Base-by-base conservation (phyloP, 2,888 invertebrate species). In the Priocnemis perturbator region DNA sequence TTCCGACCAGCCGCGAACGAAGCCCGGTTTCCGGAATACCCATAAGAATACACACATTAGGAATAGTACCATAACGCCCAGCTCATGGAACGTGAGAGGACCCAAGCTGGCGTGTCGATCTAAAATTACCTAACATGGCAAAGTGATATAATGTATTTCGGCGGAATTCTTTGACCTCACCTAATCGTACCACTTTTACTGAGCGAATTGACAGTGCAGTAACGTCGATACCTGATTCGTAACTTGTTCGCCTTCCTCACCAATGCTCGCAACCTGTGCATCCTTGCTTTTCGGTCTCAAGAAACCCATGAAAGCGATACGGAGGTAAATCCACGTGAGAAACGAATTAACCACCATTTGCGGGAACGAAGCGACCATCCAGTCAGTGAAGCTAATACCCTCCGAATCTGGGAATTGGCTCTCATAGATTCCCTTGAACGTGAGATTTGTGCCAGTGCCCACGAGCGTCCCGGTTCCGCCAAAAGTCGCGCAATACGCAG, bases 21-120 rank as follows among this genome's bases (percentile, higher is more conserved):
- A 91, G 60, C 91, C 90, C 0, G 93, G 93, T 63, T 90, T 89
- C 19, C 92, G 88, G 69, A 91, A 90, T 69, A 93, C 86, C 93
- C 93, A 93, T 3, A 93, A 85, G 0, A 90, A 26, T 0, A 92
- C 89, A 48, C 92, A 87, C 0, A 89, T 11, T 0, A 89, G 57
- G 78, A 93, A 93, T 2, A 90, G 76, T 0, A 78, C 2, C 0
- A 84, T 71, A 1, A 90, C 89, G 15, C 78, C 81, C 1, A 70
- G 73, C 79, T 91, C 90, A 67, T 90, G 90, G 69, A 89, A 90
- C 19, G 85, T 85, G 74, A 91, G 86, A 0, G 82, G 81, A 0
- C 92, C 92, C 7, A 92, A 76, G 50, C 89, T 88, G 0, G 82
- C 72, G 73, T 90, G 90, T 76, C 90, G 90, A 9, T 84, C 70